Percentiles rank a stretch among this genome's conserved stretches.
Conservation (phyloP, 1,140 invertebrate species). For the Kradibia gibbosae region DNA sequence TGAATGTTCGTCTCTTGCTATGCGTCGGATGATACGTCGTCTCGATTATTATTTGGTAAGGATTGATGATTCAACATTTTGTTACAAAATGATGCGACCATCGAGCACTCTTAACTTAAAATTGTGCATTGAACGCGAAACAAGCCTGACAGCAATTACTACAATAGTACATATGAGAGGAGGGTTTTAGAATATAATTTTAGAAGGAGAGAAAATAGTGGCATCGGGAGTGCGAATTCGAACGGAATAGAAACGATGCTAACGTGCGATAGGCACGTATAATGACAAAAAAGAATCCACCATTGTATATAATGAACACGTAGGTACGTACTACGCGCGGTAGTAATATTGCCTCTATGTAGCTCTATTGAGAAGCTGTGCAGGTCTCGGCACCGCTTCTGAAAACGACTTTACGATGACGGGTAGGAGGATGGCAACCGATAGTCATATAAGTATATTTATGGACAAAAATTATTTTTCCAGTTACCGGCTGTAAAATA, state of each 20-base stretch:
- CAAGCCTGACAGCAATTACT: too few species aligned
- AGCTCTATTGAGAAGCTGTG: background rate
- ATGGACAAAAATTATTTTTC: constrained; percentile 24
- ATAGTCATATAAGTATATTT: constrained; percentile 14
- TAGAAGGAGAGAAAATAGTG: too few species aligned
- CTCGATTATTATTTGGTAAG: too few species aligned
- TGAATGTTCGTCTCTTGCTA: too few species aligned
- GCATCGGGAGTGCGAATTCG: background rate
- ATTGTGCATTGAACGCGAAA: too few species aligned
- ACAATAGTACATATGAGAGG: too few species aligned
- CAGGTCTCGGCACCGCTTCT: background rate
- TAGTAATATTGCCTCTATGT: background rate
- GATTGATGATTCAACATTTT: too few species aligned
- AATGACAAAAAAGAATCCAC: constrained; percentile 9
- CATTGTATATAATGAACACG: background rate
- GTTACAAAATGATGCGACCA: too few species aligned
- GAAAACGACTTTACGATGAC: constrained; percentile 21
- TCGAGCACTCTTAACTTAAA: too few species aligned
- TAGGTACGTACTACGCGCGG: constrained; percentile 3
- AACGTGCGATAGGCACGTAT: constrained; percentile 6
- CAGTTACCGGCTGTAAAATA: background rate
- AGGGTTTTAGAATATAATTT: too few species aligned
- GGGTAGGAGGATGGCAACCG: background rate
- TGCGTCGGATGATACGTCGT: too few species aligned
- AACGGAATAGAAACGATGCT: background rate